Conservation (phyloP, 1,140 invertebrate genomes). For the Bombus picipes region DNA sequence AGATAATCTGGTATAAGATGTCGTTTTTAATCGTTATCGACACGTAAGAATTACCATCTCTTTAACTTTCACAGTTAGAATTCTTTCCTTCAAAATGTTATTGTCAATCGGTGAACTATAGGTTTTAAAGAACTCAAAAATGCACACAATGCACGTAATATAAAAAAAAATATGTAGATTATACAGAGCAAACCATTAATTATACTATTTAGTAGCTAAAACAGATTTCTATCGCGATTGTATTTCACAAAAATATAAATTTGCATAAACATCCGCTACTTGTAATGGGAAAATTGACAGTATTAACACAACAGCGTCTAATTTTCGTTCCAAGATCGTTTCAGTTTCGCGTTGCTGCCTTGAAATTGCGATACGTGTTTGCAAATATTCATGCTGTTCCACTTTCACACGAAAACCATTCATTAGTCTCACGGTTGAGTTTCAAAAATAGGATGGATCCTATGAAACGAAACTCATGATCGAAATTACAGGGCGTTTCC, state of each 20-base stretch:
- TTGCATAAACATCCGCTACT: neutral
- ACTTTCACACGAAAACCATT: conserved; percentile 18
- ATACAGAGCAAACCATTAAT: too few relatives aligned
- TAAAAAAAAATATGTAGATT: too few relatives aligned
- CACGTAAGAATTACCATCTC: neutral
- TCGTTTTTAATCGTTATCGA: too few relatives aligned
- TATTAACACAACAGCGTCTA: too few relatives aligned
- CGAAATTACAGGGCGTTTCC: neutral
- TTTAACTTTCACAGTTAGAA: too few relatives aligned
- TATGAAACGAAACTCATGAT: neutral
- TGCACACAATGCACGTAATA: too few relatives aligned
- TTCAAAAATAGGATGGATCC: neutral
- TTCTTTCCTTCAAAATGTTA: too few relatives aligned
- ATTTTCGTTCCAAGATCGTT: neutral
- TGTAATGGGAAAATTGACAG: neutral
- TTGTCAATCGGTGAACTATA: too few relatives aligned
- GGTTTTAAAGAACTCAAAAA: too few relatives aligned
- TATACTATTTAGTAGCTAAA: neutral
- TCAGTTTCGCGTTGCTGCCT: neutral
- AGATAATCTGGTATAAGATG: neutral
- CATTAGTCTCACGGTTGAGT: neutral
- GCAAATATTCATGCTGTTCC: conserved; percentile 13
- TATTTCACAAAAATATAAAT: neutral
- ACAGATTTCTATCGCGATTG: neutral
- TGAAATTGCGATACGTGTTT: neutral